Conservation (phyloP, 2,113 vertebrate genomes). For the Telmatochromis sp. region DNA sequence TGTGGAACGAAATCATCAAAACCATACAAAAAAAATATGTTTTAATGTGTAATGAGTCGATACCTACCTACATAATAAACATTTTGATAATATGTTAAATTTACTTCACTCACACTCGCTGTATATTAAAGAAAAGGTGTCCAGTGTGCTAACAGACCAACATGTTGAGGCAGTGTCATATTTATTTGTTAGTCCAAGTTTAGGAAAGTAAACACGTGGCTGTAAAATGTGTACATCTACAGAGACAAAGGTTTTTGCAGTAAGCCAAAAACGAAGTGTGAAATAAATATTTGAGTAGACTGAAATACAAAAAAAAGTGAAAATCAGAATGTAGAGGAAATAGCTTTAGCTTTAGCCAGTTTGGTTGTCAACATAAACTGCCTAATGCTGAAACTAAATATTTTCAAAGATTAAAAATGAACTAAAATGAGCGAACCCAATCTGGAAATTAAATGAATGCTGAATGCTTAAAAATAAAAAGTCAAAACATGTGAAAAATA, state of each 20-base stretch:
- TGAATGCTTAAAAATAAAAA: background rate
- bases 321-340: background rate
- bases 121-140: background rate
- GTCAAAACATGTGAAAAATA: background rate
- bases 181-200: background rate
- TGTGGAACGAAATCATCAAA: background rate
- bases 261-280: background rate
- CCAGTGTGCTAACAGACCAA: background rate
- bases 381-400: background rate
- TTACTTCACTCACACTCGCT: background rate
- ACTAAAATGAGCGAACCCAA: background rate
- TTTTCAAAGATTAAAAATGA: background rate
- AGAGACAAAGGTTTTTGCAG: background rate
- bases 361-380: background rate
- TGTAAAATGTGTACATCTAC: background rate
- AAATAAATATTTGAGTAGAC: background rate
- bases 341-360: background rate
- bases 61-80: background rate
- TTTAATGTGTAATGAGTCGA: background rate
- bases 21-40: background rate
- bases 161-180: background rate
- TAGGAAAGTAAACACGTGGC: background rate
- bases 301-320: background rate
- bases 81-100: background rate
- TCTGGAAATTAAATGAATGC: background rate